Percentiles rank a stretch among this genome's conserved stretches.
Evolutionary conservation across 2,113 vertebrate genomes (phyloP).

Genomic region (Pelusios castaneus): DNA sequence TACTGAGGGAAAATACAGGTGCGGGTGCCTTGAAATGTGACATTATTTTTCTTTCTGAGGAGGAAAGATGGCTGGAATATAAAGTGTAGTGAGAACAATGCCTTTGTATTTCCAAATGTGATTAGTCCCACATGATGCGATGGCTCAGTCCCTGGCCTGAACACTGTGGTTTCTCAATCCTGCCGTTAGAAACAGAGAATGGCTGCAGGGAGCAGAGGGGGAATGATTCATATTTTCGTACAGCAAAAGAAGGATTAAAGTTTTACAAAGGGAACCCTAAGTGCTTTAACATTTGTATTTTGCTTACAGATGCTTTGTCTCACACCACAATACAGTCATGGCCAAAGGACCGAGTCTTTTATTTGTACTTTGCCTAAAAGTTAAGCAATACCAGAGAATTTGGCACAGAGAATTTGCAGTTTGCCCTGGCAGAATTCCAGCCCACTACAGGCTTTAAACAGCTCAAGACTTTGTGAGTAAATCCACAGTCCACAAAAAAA

Average conservation of each 20-base stretch:
- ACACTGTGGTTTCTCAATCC: accelerated
- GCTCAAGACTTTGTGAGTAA: not conserved
- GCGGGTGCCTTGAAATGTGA: not conserved
- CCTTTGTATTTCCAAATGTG: not conserved
- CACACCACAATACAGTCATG: accelerated
- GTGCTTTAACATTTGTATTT: not conserved
- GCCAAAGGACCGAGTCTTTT: not conserved
- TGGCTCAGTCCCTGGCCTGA: not conserved
- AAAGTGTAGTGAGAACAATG: not conserved
- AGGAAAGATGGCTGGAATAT: not conserved
- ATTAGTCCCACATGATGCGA: not conserved
- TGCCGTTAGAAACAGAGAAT: not conserved
- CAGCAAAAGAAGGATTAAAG: not conserved
- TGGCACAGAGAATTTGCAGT: not conserved
- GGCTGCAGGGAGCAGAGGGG: not conserved
- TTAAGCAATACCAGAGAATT: not conserved
- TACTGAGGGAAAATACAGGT: not conserved
- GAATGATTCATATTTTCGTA: not conserved
- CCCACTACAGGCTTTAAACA: not conserved
- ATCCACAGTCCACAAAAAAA: not conserved
- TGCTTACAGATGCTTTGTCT: not conserved
- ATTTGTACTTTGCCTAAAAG: not conserved
- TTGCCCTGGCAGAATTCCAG: slow-evolving; percentile 21
- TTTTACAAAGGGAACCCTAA: not conserved
- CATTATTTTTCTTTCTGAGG: not conserved